Percentiles rank a stretch among this genome's conserved stretches.
Conservation (phyloP, 2,888 invertebrate species). For the Hesperia comma region DNA sequence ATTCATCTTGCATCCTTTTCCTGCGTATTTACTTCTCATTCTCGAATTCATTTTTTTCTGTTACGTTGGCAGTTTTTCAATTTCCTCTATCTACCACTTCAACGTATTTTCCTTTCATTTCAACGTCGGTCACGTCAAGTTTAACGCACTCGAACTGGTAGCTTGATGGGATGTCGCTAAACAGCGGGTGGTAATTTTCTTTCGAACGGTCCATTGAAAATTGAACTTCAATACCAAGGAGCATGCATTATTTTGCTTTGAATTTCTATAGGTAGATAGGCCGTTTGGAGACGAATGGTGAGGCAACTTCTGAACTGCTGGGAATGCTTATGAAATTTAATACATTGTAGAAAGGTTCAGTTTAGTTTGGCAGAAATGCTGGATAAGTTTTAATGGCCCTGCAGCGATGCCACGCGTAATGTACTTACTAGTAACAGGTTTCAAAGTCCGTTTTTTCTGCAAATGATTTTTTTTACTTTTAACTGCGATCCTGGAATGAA, state of each 20-base stretch:
- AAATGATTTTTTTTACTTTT: constrained; percentile 33
- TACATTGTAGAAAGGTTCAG: constrained; percentile 18
- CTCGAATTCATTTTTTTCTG: constrained; percentile 19
- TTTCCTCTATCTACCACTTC: constrained; percentile 23
- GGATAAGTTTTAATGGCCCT: not conserved
- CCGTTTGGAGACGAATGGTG: not conserved
- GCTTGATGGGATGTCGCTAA: constrained; percentile 54
- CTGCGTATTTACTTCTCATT: constrained; percentile 38
- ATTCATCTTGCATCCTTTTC: constrained; percentile 3
- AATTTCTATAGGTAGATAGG: not conserved
- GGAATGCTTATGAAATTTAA: constrained; percentile 20
- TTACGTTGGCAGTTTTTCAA: constrained; percentile 18
- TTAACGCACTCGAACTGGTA: constrained; percentile 60
- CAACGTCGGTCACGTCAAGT: constrained; percentile 44
- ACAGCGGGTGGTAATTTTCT: constrained; percentile 53
- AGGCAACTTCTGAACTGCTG: not conserved
- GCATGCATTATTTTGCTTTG: not conserved
- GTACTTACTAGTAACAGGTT: constrained; percentile 49
- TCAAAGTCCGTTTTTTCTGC: constrained; percentile 35
- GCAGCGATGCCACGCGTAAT: constrained; percentile 49
- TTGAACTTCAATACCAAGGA: not conserved
- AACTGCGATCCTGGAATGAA: constrained; percentile 32
- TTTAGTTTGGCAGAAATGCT: constrained; percentile 13
- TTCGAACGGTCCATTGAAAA: constrained; percentile 36
- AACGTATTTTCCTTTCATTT: constrained; percentile 31